phyloP scores from a whole-genome alignment of 1,140 invertebrate genomes.

The Phymorhynchus buccinoides region DNA sequence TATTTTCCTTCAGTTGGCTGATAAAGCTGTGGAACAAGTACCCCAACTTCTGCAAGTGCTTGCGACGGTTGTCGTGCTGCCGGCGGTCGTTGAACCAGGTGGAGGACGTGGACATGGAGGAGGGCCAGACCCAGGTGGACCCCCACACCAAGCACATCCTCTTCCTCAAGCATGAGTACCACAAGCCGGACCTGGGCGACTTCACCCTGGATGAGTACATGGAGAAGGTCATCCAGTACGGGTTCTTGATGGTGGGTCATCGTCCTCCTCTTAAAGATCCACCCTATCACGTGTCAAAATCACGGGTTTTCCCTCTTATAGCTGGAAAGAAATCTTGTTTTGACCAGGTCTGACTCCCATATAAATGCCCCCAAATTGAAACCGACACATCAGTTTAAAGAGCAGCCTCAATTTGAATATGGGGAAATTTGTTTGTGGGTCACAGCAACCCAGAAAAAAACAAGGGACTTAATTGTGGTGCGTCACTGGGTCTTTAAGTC shows the following conservation, averaged over 20 bases:
- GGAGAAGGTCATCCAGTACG: constrained; percentile 75
- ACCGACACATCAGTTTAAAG: too few species aligned
- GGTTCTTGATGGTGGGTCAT: constrained; percentile 72
- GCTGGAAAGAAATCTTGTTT: too few species aligned
- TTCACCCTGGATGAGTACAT: constrained; percentile 74
- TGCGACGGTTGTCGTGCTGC: background rate
- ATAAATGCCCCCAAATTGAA: too few species aligned
- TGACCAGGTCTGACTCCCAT: too few species aligned
- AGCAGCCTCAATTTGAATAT: too few species aligned
- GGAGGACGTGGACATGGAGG: constrained; percentile 27
- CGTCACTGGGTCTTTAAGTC: too few species aligned
- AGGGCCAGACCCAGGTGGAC: background rate
- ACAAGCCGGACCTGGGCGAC: constrained; percentile 70
- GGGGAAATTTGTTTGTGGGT: too few species aligned
- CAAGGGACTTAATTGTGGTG: too few species aligned
- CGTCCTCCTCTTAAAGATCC: too few species aligned
- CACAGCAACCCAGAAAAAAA: too few species aligned
- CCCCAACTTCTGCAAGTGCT: constrained; percentile 53
- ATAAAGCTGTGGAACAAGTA: constrained; percentile 55
- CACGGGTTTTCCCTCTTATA: too few species aligned
- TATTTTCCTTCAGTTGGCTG: constrained; percentile 39
- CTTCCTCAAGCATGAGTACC: constrained; percentile 66
- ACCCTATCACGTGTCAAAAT: too few species aligned
- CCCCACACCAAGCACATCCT: constrained; percentile 26
- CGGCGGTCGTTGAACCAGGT: background rate